Evolutionary conservation across 2,888 invertebrate species (phyloP), one percentile per base, ranked within the genome.

Genomic region (Lydus trimaculatus): DNA sequence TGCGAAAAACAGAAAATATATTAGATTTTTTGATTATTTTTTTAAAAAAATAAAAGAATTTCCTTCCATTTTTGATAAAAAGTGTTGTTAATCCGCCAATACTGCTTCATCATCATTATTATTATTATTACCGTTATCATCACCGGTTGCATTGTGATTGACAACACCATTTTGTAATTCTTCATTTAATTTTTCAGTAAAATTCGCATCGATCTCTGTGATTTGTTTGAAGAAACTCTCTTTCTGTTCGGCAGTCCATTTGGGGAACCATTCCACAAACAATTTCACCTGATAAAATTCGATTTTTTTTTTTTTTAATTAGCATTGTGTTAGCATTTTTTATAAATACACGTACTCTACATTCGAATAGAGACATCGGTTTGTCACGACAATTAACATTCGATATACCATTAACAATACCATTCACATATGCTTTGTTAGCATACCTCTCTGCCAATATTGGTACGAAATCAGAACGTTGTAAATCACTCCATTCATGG

Each of bases 401-500:
- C 23, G 91, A 90, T 74, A 94, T 86, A 15, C 90, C 89, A 56
- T 90, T 88, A 31, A 92, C 90, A 43, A 95, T 87, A 63, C 93
- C 93, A 79, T 95, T 94, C 2, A 93, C 89, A 76, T 91, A 89
- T 64, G 89, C 88, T 13, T 88, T 87, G 20, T 89, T 87, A 11
- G 89, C 87, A 74, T 89, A 89, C 74, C 88, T 88, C 76, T 92
- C 91, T 33, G 92, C 89, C 58, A 95, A 85, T 69, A 95, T 89
- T 0, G 92, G 92, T 70, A 95, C 82, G 84, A 96, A 96, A 83
- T 96, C 96, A 69, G 92, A 92, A 66, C 93, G 88, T 83, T 96
- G 95, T 83, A 95, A 88, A 81, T 95, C 95, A 82, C 95, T 95
- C 90, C 94, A 96, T 85, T 95, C 95, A 79, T 90, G 90, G 81